Conservation (phyloP, 2,113 vertebrate species). For the Noturus placidus region DNA sequence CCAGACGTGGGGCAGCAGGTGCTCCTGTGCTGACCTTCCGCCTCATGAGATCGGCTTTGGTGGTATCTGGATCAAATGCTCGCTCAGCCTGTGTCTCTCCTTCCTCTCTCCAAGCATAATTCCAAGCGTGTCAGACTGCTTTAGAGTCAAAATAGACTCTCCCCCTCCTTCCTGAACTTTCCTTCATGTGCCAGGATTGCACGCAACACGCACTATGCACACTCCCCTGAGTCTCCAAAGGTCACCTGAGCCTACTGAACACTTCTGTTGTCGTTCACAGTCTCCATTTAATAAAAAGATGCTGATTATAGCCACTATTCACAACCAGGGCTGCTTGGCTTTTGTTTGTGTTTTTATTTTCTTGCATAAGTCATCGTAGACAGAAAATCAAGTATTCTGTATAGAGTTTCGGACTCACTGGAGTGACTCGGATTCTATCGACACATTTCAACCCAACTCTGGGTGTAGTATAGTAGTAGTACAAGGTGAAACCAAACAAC, state of each 20-base stretch:
- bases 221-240: constrained; percentile 47
- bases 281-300: constrained; percentile 42
- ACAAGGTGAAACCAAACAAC: neutral
- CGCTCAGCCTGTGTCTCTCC: constrained; percentile 52
- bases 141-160: constrained; percentile 68
- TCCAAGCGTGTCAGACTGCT: constrained; percentile 74
- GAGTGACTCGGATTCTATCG: neutral
- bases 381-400: neutral
- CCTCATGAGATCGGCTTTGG: constrained; percentile 76
- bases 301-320: neutral
- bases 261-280: constrained; percentile 39
- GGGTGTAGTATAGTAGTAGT: neutral
- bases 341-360: neutral
- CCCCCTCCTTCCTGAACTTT: neutral
- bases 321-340: neutral
- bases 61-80: constrained; percentile 77
- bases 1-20: constrained; percentile 61
- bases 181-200: neutral
- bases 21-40: constrained; percentile 74
- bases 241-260: constrained; percentile 56
- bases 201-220: constrained; percentile 36
- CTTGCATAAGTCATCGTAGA: neutral
- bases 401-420: neutral
- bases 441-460: neutral
- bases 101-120: constrained; percentile 56